Conservation (phyloP, 2,797 vertebrate genomes). For the Alosa sapidissima region DNA sequence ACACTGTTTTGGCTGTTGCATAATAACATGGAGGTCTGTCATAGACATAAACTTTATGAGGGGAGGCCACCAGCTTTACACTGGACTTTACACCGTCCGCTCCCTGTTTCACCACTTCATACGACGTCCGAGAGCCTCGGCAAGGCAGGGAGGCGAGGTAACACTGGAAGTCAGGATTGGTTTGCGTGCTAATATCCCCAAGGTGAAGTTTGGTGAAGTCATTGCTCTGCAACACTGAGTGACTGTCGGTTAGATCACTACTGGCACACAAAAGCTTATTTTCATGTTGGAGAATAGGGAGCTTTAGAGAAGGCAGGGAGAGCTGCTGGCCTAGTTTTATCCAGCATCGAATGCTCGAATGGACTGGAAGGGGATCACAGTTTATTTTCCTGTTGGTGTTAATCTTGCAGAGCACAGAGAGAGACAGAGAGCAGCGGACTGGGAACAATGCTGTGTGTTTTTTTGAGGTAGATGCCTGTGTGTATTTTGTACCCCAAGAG, state of each 20-base stretch:
- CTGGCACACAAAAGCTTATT: conserved; percentile 5
- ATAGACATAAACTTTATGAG: background rate
- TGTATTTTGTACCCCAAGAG: background rate
- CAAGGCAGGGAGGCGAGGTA: background rate
- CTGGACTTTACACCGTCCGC: background rate
- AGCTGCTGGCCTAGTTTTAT: conserved; percentile 9
- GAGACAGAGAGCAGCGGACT: background rate
- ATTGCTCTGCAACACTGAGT: background rate
- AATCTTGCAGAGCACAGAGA: background rate
- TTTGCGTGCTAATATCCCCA: background rate
- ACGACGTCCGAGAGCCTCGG: background rate
- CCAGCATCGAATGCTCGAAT: background rate
- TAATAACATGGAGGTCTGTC: conserved; percentile 39
- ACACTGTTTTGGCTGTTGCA: conserved; percentile 31
- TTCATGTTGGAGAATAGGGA: background rate
- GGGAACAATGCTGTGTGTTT: background rate
- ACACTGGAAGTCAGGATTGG: background rate
- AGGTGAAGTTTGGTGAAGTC: conserved; percentile 13
- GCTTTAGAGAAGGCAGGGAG: background rate
- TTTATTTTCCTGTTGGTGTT: background rate
- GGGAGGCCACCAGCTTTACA: background rate
- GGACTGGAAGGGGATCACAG: background rate
- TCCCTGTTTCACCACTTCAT: background rate
- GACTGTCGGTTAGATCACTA: background rate
- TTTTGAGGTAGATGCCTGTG: background rate